A percentile compares a stretch with the other conserved stretches of the same genome.
phyloP scores from a whole-genome alignment of 2,797 vertebrate species.

The Neomorphus geoffroyi region DNA sequence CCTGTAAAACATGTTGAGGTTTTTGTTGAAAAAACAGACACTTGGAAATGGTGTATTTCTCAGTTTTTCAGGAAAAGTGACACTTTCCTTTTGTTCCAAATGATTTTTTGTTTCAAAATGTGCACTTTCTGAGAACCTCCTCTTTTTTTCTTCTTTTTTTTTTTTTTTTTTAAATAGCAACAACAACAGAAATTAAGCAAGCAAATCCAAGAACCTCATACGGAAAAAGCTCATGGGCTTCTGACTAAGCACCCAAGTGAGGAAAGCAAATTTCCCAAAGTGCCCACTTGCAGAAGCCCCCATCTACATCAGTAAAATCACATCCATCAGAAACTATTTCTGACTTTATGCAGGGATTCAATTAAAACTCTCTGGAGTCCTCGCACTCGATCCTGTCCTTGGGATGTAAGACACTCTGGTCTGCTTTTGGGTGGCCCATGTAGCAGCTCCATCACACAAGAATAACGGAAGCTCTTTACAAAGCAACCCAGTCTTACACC shows the following conservation, averaged over 20 bases:
- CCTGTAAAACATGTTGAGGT: neutral
- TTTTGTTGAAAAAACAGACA: neutral
- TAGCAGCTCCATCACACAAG: neutral
- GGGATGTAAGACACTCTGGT: neutral
- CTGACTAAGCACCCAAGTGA: neutral
- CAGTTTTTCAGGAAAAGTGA: neutral
- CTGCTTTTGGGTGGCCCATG: neutral
- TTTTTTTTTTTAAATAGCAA: fast-evolving
- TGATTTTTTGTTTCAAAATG: fast-evolving
- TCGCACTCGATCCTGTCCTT: neutral
- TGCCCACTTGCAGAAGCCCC: neutral
- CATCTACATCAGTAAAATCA: neutral
- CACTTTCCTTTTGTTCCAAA: neutral
- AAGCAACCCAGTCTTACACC: neutral
- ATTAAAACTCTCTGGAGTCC: neutral
- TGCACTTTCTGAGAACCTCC: fast-evolving
- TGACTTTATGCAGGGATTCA: neutral
- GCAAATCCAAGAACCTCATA: neutral
- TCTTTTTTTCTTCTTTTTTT: fast-evolving
- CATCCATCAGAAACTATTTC: neutral
- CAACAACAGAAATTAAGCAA: neutral
- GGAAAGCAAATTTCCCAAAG: neutral
- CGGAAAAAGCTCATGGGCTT: neutral
- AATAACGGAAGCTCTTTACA: neutral
- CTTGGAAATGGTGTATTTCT: fast-evolving